These are phyloP conservation scores for Palythoa grandiflora DNA, from an alignment of 92 coral and sea anemone genomes.

Conservation along the genomic window DNA sequence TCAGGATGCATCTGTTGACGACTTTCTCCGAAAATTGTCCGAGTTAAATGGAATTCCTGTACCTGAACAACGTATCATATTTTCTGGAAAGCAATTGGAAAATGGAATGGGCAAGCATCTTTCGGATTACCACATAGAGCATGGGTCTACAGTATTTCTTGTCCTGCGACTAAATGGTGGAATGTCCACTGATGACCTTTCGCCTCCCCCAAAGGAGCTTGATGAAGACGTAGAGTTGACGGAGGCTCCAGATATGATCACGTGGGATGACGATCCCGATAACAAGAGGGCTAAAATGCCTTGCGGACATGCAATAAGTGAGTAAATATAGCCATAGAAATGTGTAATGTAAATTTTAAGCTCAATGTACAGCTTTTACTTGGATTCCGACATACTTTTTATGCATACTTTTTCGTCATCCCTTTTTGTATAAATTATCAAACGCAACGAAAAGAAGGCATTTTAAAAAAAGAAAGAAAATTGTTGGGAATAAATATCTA, in stretches of 20 bases:
- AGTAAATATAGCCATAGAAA: background rate
- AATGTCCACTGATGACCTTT: constrained; percentile 43
- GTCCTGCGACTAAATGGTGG: constrained; percentile 78
- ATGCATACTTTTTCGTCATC: too few species aligned
- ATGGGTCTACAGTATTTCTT: constrained; percentile 64
- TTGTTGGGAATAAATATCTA: too few species aligned
- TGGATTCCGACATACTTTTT: too few species aligned
- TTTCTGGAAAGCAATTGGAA: constrained; percentile 62
- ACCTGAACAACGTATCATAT: constrained; percentile 61
- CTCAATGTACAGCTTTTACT: background rate
- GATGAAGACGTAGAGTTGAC: constrained; percentile 84
- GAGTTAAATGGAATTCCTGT: constrained; percentile 66
- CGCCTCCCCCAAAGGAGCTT: constrained; percentile 65
- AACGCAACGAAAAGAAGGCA: too few species aligned
- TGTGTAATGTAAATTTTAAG: too few species aligned
- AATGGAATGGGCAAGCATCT: constrained; percentile 64
- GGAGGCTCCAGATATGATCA: constrained; percentile 92
- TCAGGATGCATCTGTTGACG: constrained; percentile 83
- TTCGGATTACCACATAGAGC: constrained; percentile 68
- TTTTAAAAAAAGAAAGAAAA: too few species aligned
- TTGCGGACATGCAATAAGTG: constrained; percentile 93
- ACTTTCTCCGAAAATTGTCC: constrained; percentile 57
- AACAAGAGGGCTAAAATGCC: constrained; percentile 94
- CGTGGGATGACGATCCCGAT: constrained; percentile 94
- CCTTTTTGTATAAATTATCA: too few species aligned